Evolutionary conservation across 2,113 vertebrate species (phyloP).

Genomic region (Seriola quinqueradiata): DNA sequence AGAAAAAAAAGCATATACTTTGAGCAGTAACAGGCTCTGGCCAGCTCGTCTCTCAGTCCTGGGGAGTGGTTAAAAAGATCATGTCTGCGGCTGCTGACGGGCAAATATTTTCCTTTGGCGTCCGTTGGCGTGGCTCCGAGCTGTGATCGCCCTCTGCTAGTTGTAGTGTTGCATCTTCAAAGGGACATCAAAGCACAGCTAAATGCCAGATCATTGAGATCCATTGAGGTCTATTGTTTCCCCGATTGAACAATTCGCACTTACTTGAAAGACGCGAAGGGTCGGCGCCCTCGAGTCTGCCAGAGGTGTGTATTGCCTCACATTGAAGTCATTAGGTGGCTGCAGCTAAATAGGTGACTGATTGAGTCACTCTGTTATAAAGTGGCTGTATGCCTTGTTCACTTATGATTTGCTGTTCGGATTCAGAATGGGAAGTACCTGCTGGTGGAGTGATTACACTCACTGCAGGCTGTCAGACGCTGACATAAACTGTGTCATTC

Average conservation of each 20-base stretch:
- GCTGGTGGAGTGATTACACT: conserved; percentile 14
- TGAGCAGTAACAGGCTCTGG: neutral
- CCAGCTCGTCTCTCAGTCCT: neutral
- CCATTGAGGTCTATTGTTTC: conserved; percentile 75
- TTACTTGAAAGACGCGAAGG: conserved; percentile 49
- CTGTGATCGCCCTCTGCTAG: conserved; percentile 15
- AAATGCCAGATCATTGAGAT: conserved; percentile 76
- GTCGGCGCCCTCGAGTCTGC: conserved; percentile 81
- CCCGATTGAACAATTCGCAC: conserved; percentile 73
- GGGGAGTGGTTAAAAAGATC: neutral
- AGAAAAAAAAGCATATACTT: too few relatives aligned
- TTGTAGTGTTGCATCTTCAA: conserved; percentile 73
- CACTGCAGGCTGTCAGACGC: conserved; percentile 4
- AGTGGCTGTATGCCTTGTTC: neutral
- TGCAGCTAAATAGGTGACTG: conserved; percentile 54
- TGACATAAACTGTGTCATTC: neutral
- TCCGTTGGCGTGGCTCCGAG: conserved; percentile 45
- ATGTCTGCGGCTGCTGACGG: conserved; percentile 29
- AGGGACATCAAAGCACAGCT: conserved; percentile 78
- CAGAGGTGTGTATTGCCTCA: conserved; percentile 66
- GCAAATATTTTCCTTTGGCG: conserved; percentile 52
- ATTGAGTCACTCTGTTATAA: conserved; percentile 59
- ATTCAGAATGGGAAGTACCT: conserved; percentile 18
- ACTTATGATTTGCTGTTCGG: neutral
- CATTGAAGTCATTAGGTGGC: conserved; percentile 70